Evolutionary conservation across 2,888 invertebrate genomes (phyloP).

Genomic region (Lacanobia oleracea): DNA sequence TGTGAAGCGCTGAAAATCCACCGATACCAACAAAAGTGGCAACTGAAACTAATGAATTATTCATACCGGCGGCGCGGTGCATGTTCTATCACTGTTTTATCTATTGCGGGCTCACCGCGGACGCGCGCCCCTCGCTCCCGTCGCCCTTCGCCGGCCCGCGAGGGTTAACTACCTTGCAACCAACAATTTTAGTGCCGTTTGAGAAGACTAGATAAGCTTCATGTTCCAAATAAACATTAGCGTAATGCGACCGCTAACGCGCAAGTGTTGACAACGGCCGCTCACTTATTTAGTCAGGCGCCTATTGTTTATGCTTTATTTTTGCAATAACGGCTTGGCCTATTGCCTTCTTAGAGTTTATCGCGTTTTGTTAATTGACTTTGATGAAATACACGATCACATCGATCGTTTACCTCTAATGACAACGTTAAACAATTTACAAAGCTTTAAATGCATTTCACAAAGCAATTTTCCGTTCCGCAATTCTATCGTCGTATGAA

Average conservation of each 20-base stretch:
- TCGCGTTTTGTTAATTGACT: slow-evolving; percentile 4
- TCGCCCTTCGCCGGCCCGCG: slow-evolving; percentile 72
- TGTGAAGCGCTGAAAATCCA: slow-evolving; percentile 89
- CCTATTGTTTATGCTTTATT: slow-evolving; percentile 56
- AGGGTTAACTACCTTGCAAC: slow-evolving; percentile 89
- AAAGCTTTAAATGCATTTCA: slow-evolving; percentile 29
- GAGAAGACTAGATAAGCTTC: slow-evolving; percentile 88
- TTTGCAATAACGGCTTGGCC: slow-evolving; percentile 35
- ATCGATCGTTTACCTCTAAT: not conserved
- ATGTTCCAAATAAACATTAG: slow-evolving; percentile 87
- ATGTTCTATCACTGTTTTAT: slow-evolving; percentile 91
- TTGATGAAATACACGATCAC: not conserved
- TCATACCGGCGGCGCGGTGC: slow-evolving; percentile 90
- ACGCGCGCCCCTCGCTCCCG: slow-evolving; percentile 71
- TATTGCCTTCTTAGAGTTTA: slow-evolving; percentile 1
- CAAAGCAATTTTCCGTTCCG: slow-evolving; percentile 27
- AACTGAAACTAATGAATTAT: slow-evolving; percentile 91
- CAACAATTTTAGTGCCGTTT: slow-evolving; percentile 88
- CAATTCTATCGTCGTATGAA: slow-evolving; percentile 54
- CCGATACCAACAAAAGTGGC: slow-evolving; percentile 90
- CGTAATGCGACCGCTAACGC: slow-evolving; percentile 83
- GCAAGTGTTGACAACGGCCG: slow-evolving; percentile 77
- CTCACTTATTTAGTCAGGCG: slow-evolving; percentile 70
- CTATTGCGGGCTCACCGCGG: slow-evolving; percentile 87
- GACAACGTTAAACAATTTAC: not conserved